These are phyloP conservation scores for Lamproptera curius DNA, from an alignment of 2,888 invertebrate genomes.

Conservation along the genomic window DNA sequence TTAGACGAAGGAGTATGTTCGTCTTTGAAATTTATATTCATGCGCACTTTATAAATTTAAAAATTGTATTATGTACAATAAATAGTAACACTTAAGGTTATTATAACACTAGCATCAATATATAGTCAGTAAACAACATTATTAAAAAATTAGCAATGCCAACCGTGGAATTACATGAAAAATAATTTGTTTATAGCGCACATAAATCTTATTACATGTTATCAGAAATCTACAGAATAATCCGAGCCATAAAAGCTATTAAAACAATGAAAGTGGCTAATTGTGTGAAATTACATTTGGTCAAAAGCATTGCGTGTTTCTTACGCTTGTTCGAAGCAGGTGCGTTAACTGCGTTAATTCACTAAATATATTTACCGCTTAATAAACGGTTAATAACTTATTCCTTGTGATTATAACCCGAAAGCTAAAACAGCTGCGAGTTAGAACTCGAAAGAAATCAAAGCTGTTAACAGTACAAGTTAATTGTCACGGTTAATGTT, in stretches of 20 bases:
- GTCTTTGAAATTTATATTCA: no score
- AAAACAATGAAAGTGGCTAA: conserved; percentile 18
- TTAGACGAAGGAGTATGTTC: no score
- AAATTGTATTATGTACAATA: no score
- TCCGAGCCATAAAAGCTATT: conserved; percentile 16
- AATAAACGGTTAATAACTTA: conserved; percentile 6
- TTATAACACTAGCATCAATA: no score
- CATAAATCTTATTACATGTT: conserved; percentile 11
- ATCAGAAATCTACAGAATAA: conserved; percentile 18
- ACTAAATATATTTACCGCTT: conserved; percentile 16
- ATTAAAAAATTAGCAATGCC: no score
- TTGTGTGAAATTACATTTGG: conserved; percentile 18
- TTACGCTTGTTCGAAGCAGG: conserved; percentile 3
- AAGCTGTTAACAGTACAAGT: no score
- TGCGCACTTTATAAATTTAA: no score
- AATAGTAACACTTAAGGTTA: no score
- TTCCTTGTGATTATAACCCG: conserved; percentile 6
- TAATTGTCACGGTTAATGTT: no score
- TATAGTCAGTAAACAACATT: no score
- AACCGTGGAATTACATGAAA: not conserved
- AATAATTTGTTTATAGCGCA: conserved; percentile 1
- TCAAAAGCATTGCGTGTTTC: conserved; percentile 15
- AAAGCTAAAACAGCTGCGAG: no score
- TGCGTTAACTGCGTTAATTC: conserved; percentile 4
- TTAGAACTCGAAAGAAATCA: no score